Conservation (phyloP, 2,888 invertebrate species). For the Hermodice carunculata region DNA sequence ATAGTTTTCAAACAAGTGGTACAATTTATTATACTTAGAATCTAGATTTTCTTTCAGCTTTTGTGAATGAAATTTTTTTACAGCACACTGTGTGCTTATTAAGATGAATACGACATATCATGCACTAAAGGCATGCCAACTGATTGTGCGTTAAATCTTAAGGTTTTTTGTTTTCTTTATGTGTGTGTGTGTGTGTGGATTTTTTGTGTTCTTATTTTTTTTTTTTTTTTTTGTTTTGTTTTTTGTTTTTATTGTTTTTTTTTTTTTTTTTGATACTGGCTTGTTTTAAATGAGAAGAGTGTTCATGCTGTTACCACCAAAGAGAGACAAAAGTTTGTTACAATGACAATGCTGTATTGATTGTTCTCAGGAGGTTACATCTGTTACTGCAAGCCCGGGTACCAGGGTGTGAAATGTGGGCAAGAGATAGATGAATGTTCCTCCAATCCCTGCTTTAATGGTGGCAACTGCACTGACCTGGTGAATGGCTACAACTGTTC, state of each 20-base stretch:
- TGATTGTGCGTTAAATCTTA: too few relatives aligned
- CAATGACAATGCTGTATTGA: too few relatives aligned
- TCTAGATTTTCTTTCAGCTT: too few relatives aligned
- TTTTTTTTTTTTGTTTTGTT: not conserved
- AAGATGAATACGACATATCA: too few relatives aligned
- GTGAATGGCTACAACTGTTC: slow-evolving; percentile 33
- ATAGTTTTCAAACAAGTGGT: too few relatives aligned
- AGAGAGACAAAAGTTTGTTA: too few relatives aligned
- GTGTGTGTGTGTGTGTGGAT: too few relatives aligned
- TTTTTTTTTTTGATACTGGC: not conserved
- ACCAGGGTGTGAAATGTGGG: slow-evolving; percentile 28
- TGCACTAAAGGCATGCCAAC: too few relatives aligned
- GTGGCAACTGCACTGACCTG: slow-evolving; percentile 34
- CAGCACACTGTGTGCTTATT: too few relatives aligned
- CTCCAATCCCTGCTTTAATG: slow-evolving; percentile 41
- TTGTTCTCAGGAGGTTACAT: slow-evolving; percentile 13
- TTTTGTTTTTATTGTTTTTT: not conserved
- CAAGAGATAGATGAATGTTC: slow-evolving; percentile 38
- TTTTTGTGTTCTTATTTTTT: not conserved
- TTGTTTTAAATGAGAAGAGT: slow-evolving; percentile 30
- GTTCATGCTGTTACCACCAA: slow-evolving; percentile 34
- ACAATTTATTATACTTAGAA: too few relatives aligned
- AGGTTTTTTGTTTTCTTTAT: too few relatives aligned
- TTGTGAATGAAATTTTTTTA: too few relatives aligned
- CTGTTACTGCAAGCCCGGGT: slow-evolving; percentile 24